A percentile compares a stretch with the other conserved stretches of the same genome.
phyloP scores from a whole-genome alignment of 2,113 vertebrate genomes.

The Myotis lucifugus region DNA sequence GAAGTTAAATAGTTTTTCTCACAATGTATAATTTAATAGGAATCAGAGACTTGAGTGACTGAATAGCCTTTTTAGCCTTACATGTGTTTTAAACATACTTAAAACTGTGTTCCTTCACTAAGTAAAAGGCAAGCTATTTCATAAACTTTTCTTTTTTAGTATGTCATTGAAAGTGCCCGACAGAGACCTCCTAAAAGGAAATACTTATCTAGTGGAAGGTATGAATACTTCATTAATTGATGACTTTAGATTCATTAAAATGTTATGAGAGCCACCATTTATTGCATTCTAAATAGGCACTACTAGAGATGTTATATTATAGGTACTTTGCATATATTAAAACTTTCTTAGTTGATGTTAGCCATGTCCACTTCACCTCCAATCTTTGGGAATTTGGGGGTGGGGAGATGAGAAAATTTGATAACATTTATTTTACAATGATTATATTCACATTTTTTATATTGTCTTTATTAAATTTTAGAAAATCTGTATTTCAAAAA shows the following conservation, averaged over 20 bases:
- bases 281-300: not conserved
- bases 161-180: conserved; percentile 98
- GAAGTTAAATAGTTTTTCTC: not conserved
- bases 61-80: not conserved
- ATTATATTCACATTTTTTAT: conserved; percentile 47
- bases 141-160: conserved; percentile 86
- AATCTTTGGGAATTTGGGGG: not conserved
- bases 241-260: not conserved
- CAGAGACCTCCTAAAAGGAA: conserved; percentile 96
- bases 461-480: conserved; percentile 78
- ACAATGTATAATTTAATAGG: not conserved
- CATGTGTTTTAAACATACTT: not conserved
- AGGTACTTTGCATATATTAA: not conserved
- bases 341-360: conserved; percentile 13
- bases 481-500: conserved; percentile 98
- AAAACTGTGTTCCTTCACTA: not conserved
- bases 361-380: not conserved
- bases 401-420: not conserved
- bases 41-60: not conserved
- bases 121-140: conserved; percentile 30
- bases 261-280: not conserved
- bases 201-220: conserved; percentile 92
- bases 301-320: not conserved
- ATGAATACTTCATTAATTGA: conserved; percentile 44
- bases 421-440: not conserved